Conservation (phyloP, 2,888 invertebrate genomes). For the Orthonevra nobilis region DNA sequence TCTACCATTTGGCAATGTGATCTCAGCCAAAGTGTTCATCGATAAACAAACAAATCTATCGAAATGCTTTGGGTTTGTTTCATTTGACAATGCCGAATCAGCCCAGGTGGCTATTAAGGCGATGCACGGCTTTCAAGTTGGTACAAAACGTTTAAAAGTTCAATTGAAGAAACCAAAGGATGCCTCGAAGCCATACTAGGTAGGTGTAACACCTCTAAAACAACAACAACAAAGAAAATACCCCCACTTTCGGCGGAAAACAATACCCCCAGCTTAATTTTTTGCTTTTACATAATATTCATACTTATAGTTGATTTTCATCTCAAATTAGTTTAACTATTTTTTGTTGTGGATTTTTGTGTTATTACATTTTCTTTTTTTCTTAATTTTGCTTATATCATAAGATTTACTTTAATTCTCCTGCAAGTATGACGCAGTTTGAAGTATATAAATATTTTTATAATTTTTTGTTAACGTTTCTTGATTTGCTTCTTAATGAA, state of each 20-base stretch:
- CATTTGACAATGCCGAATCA: conserved; percentile 95
- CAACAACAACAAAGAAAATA: too few relatives aligned
- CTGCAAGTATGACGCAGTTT: conserved; percentile 54
- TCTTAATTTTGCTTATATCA: conserved; percentile 20
- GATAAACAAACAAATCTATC: conserved; percentile 99
- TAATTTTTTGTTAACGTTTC: conserved; percentile 23
- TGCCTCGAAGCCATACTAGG: conserved; percentile 94
- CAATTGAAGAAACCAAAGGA: conserved; percentile 97
- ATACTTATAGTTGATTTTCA: conserved; percentile 4
- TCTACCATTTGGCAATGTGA: conserved; percentile 97
- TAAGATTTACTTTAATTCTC: conserved; percentile 30
- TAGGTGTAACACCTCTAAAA: conserved; percentile 42
- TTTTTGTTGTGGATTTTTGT: conserved; percentile 63
- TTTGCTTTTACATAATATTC: conserved; percentile 26
- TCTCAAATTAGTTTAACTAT: conserved; percentile 14
- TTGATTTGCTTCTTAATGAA: conserved; percentile 23
- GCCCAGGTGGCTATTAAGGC: conserved; percentile 97
- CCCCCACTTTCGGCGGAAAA: conserved; percentile 12
- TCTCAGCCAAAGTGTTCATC: conserved; percentile 99
- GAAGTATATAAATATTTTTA: conserved; percentile 43
- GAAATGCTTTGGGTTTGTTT: conserved; percentile 99
- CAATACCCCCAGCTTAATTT: conserved; percentile 41
- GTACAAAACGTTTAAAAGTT: conserved; percentile 98
- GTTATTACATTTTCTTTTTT: conserved; percentile 29
- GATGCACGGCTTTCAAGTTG: conserved; percentile 99